Evolutionary conservation across 2,797 vertebrate genomes (phyloP), one percentile per base, ranked within the genome.

Genomic region (Cottoperca gobio): DNA sequence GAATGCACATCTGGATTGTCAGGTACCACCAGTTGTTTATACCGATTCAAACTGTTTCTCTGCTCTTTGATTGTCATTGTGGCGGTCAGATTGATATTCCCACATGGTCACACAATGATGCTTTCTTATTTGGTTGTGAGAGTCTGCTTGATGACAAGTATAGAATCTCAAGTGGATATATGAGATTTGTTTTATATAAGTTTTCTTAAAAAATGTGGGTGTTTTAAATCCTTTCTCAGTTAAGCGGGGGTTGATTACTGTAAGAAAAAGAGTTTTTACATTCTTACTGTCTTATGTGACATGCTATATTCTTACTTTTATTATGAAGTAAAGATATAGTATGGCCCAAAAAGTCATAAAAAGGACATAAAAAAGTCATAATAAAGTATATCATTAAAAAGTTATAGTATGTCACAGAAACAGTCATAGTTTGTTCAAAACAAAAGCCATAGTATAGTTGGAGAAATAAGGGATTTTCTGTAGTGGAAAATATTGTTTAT

Each of bases 1-100:
- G 93, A 99, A 99, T 0, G 95, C 96, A 2, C 98, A 99, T 86
- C 94, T 99, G 66, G 95, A 97, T 78, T 97, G 96, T 54, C 94
- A 95, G 82, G 96, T 94, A 83, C 17, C 0, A 2, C 12, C 61
- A 13, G 46, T 10, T 45, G 13, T 39, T 33, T 76, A 6, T 11
- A 64, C 1, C 0, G 6, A 62, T 48, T 64, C 19, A 39, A 42
- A 23, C 14, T 13, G 17, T 53, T 55, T 53, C 3, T 43, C n/a
- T 49, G 21, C 13, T 40, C 21, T n/a, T 49, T 0, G 0, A 14
- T 42, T 4, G 14, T 69, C 3, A 54, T 5, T 24, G 33, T 12
- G 12, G 13, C 14, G 5, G 13, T 53, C 23, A 45, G 48, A 45
- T 19, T 64, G 33, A 72, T 40, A 37, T 31, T 42, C 9, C 21